Evolutionary conservation across 2,113 vertebrate species (phyloP).

Genomic region (Coracopsis vasa): DNA sequence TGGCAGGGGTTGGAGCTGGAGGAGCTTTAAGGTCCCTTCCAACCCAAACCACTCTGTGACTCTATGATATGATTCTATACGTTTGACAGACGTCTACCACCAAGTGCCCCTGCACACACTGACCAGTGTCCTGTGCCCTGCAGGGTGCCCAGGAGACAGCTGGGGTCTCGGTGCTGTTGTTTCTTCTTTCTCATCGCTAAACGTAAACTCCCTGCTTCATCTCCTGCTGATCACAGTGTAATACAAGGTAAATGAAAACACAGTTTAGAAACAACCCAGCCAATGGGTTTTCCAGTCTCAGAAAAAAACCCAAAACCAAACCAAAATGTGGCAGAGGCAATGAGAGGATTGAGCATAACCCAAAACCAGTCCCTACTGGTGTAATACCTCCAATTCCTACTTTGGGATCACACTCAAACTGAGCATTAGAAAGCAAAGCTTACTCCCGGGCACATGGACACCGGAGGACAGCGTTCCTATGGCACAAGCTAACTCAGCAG

Average conservation of each 20-base stretch:
- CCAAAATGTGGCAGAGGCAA: background rate
- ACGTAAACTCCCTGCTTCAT: background rate
- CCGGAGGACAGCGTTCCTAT: accelerated
- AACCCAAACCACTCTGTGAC: background rate
- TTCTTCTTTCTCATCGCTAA: background rate
- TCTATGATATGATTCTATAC: background rate
- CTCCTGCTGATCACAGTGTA: background rate
- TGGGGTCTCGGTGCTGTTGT: no score
- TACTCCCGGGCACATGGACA: accelerated
- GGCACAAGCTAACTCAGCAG: background rate
- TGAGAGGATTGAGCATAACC: background rate
- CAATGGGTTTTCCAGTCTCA: background rate
- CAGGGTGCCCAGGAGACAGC: background rate
- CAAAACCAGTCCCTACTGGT: background rate
- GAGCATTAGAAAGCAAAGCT: background rate
- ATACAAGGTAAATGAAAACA: background rate
- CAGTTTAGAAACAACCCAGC: background rate
- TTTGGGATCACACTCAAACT: background rate
- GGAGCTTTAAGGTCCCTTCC: background rate
- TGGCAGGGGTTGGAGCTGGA: background rate
- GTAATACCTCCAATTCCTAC: background rate
- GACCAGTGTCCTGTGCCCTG: background rate
- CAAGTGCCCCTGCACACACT: background rate
- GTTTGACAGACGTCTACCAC: no score
- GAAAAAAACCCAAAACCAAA: background rate